These are phyloP conservation scores for Archivesica marissinica DNA, from an alignment of 1,140 invertebrate species.

Conservation along the genomic window DNA sequence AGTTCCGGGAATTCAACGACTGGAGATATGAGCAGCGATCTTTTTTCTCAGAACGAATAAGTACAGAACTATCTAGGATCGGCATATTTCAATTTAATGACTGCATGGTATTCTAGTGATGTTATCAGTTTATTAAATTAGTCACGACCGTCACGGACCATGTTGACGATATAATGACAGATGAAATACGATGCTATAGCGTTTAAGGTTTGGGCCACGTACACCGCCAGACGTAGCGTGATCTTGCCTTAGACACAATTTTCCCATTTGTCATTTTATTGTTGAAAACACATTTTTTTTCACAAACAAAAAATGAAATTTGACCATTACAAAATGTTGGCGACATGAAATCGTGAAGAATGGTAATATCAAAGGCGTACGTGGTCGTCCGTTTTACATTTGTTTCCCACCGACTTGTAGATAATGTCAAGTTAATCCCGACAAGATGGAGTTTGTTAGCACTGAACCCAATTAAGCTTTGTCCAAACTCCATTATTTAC, in stretches of 20 bases:
- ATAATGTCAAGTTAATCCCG: constrained; percentile 24
- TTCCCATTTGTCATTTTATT: constrained; percentile 18
- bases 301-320: neutral
- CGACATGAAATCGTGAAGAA: neutral
- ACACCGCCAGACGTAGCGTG: constrained; percentile 1
- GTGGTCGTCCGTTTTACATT: constrained; percentile 9
- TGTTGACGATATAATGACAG: too few relatives aligned
- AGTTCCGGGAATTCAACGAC: too few relatives aligned
- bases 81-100: too few relatives aligned
- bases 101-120: too few relatives aligned
- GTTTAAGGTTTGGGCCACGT: neutral
- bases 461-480: neutral
- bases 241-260: neutral
- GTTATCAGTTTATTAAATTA: too few relatives aligned
- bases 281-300: constrained; percentile 9
- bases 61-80: neutral
- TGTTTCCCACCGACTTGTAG: neutral
- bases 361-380: neutral
- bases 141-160: too few relatives aligned
- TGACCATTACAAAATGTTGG: constrained; percentile 16
- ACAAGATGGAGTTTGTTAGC: neutral
- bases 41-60: neutral
- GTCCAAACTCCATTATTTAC: neutral
- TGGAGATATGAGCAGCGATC: neutral
- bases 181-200: neutral